Base-by-base conservation (phyloP, 1,140 invertebrate genomes). In the Lepidurus apus region DNA sequence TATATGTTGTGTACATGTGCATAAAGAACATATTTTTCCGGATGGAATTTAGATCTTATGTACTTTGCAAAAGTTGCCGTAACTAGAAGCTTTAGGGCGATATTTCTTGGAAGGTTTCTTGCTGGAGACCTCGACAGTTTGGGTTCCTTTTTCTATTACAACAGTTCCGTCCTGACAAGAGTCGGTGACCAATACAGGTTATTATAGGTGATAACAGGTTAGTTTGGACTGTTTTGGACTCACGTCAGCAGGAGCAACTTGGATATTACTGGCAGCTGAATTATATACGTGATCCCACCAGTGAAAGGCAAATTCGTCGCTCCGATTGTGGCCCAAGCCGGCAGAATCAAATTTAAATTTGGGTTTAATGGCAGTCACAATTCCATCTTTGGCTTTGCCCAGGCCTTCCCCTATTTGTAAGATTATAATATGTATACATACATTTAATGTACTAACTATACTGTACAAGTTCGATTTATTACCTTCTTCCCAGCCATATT, bases 211-310 rank as follows among this genome's bases (percentile, higher is more conserved):
- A 24, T 42, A 73, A 47, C 26, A 47, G 24, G 13, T 42, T n/a
- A 10, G 13, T 44, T 26, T 26, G 26, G 26, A 26, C 1, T 26
- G 26, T 26, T 74, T 89, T 7, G 7, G 9, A 21, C 78, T 76
- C 81, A 84, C 85, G 81, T 84, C 80, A 74, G 79, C 81, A 43
- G 80, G 78, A 11, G 82, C 80, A 1, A 86, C 86, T 24, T 86
- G 81, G 21, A 94, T 88, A 84, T 91, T 93, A 65, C 85, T 87
- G 10, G 91, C 87, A 44, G 93, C 91, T 81, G 91, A 90, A 82
- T 94, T 90, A 81, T 91, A 94, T 10, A 91, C 85, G 74, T 88
- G 87, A 82, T 92, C 90, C 93, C 93, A 94, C 93, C 93, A 95
- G 75, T 93, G 89, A 77, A 91, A 89, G 26, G 90, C 92, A 82